These are phyloP conservation scores for Ornithorhynchus anatinus DNA, from an alignment of 2,113 vertebrate genomes.

Conservation along the genomic window DNA sequence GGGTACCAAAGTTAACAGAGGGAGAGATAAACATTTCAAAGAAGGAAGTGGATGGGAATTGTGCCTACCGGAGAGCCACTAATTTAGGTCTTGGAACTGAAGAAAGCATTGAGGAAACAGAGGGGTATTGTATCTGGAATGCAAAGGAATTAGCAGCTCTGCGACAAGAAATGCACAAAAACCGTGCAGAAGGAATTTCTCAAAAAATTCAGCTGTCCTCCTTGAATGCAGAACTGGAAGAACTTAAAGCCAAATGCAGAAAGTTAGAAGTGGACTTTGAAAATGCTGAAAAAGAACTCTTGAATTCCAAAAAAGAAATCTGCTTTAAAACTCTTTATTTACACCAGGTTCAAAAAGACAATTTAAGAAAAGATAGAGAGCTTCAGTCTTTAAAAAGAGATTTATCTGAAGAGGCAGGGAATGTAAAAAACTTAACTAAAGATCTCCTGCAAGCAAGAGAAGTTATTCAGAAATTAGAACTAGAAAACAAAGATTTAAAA, in stretches of 20 bases:
- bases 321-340: not conserved
- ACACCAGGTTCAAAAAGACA: constrained; percentile 11
- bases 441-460: constrained; percentile 47
- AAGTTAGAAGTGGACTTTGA: constrained; percentile 52
- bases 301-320: constrained; percentile 29
- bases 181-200: constrained; percentile 12
- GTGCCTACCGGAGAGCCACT: constrained; percentile 26
- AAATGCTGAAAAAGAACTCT: constrained; percentile 39
- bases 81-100: not conserved
- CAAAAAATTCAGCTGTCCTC: constrained; percentile 43
- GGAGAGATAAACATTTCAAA: constrained; percentile 40
- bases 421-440: constrained; percentile 27
- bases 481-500: constrained; percentile 51
- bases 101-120: constrained; percentile 26
- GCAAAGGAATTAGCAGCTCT: constrained; percentile 42
- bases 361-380: constrained; percentile 14
- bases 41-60: constrained; percentile 29
- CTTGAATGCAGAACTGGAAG: constrained; percentile 50
- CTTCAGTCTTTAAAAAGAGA: constrained; percentile 38
- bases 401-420: constrained; percentile 38
- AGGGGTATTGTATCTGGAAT: constrained; percentile 52
- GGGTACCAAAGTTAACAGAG: constrained; percentile 12
- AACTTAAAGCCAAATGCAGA: constrained; percentile 37
- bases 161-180: constrained; percentile 26
- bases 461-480: constrained; percentile 24